Evolutionary conservation across 2,888 invertebrate genomes (phyloP).

Genomic region (Pollenia angustigena): DNA sequence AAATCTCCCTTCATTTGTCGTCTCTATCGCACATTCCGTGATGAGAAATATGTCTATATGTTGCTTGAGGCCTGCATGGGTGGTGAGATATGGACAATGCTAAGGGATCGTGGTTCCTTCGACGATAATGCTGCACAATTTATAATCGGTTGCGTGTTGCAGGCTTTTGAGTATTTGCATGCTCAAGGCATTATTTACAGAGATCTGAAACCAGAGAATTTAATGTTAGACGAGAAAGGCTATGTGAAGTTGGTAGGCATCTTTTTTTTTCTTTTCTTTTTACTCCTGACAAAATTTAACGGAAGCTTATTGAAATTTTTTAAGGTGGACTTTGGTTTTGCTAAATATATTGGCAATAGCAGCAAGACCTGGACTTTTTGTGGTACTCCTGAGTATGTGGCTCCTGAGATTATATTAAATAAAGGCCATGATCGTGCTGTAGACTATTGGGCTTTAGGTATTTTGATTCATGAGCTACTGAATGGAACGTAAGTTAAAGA

Average conservation of each 20-base stretch:
- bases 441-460: constrained; percentile 97
- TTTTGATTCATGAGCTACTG: constrained; percentile 93
- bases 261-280: background rate
- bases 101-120: constrained; percentile 93
- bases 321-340: constrained; percentile 96
- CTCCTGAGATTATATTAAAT: constrained; percentile 96
- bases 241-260: constrained; percentile 92
- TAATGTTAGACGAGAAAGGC: constrained; percentile 93
- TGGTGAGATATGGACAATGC: constrained; percentile 96
- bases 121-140: constrained; percentile 93
- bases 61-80: constrained; percentile 97
- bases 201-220: constrained; percentile 97
- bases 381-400: constrained; percentile 97
- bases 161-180: constrained; percentile 96
- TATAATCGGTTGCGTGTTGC: constrained; percentile 95
- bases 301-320: background rate
- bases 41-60: constrained; percentile 96
- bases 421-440: constrained; percentile 91
- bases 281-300: no score
- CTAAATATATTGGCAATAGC: constrained; percentile 92
- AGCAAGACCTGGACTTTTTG: constrained; percentile 98
- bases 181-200: constrained; percentile 92
- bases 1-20: constrained; percentile 86
- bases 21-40: constrained; percentile 94
- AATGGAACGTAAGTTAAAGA: constrained; percentile 89